Evolutionary conservation across 2,797 vertebrate species (phyloP).

Genomic region (Lepilemur ruficaudatus): DNA sequence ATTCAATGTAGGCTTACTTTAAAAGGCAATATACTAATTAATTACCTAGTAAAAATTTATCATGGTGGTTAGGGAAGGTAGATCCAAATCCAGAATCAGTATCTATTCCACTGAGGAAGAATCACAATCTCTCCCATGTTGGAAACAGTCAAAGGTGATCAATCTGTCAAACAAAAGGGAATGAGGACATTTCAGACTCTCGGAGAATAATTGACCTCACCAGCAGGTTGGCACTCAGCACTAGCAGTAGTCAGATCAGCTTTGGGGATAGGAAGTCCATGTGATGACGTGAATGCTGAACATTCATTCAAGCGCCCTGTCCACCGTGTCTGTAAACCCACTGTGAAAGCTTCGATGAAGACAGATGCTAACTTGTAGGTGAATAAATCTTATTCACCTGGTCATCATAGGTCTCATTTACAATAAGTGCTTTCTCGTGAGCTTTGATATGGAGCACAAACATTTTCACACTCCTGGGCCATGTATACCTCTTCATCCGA

Average conservation of each 20-base stretch:
- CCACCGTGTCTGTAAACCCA: background rate
- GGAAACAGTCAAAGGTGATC: background rate
- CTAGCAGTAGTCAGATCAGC: fast-evolving
- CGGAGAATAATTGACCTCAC: background rate
- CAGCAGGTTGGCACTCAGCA: fast-evolving
- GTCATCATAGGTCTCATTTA: background rate
- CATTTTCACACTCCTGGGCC: background rate
- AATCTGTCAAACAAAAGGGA: fast-evolving
- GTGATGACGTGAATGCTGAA: background rate
- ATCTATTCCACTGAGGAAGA: background rate
- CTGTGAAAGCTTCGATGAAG: background rate
- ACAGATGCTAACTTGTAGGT: background rate
- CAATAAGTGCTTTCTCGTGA: background rate
- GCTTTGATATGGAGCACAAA: background rate
- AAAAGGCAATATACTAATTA: slow-evolving; percentile 55
- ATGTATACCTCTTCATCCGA: background rate
- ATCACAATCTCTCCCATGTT: background rate
- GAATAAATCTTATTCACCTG: background rate
- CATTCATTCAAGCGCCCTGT: background rate
- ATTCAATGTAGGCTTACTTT: background rate
- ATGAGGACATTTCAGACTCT: too few relatives aligned
- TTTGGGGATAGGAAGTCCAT: background rate
- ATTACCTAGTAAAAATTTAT: slow-evolving; percentile 45
- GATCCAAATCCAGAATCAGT: background rate
- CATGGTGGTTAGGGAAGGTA: background rate